Conservation (phyloP, 2,113 vertebrate genomes). For the Theristicus caerulescens region DNA sequence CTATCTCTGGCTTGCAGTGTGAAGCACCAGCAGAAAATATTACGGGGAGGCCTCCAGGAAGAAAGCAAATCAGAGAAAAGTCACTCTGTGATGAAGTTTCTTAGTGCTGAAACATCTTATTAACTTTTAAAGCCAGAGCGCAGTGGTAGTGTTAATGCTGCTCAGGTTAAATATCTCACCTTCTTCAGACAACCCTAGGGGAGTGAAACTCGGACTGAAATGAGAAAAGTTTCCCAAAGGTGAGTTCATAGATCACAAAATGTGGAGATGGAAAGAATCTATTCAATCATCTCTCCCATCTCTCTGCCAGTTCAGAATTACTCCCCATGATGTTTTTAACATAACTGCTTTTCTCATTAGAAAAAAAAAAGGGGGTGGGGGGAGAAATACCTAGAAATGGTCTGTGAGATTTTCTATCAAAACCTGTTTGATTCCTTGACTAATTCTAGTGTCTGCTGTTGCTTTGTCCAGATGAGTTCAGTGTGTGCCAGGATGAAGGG, state of each 20-base stretch:
- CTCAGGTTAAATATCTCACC: not conserved
- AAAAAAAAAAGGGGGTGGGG: not conserved
- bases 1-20: not conserved
- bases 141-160: not conserved
- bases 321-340: constrained; percentile 38
- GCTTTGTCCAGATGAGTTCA: not conserved
- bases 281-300: constrained; percentile 23
- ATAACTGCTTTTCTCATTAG: constrained; percentile 40
- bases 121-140: not conserved
- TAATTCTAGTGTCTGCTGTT: not conserved
- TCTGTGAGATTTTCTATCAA: not conserved
- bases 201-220: not conserved
- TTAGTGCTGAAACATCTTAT: not conserved
- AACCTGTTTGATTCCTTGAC: not conserved
- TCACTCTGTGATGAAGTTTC: not conserved
- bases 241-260: constrained; percentile 46
- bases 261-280: constrained; percentile 51
- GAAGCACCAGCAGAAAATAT: not conserved
- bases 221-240: constrained; percentile 31
- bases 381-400: not conserved
- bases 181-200: not conserved
- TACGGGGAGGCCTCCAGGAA: not conserved
- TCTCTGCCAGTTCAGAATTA: constrained; percentile 54
- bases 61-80: not conserved
- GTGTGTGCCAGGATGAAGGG: not conserved